phyloP scores from a whole-genome alignment of 2,797 vertebrate genomes.

The Petrocephalus sullivani region DNA sequence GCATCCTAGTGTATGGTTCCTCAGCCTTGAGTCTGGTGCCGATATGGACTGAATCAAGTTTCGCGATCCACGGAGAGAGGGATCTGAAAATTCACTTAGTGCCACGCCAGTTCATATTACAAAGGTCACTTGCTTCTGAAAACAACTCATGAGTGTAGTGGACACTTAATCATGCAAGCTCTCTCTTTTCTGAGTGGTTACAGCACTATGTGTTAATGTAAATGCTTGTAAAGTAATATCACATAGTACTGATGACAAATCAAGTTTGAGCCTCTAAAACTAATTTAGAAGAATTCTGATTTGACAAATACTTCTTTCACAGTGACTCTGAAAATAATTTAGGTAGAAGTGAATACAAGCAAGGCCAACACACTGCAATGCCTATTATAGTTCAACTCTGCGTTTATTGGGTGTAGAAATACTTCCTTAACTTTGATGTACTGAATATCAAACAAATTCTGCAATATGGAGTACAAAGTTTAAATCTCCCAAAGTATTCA shows the following conservation, averaged over 20 bases:
- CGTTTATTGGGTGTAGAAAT: not conserved
- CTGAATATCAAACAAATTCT: not conserved
- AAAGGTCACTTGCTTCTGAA: not conserved
- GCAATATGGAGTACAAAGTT: slow-evolving; percentile 2
- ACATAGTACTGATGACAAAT: too few relatives aligned
- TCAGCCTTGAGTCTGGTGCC: not conserved
- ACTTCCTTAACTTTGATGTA: not conserved
- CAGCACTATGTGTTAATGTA: too few relatives aligned
- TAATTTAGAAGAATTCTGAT: not conserved
- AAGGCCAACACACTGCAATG: not conserved
- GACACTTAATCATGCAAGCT: not conserved
- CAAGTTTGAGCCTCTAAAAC: not conserved
- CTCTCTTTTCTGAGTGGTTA: not conserved
- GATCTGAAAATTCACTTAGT: not conserved
- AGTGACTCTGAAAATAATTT: not conserved
- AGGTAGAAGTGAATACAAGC: not conserved
- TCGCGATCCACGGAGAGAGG: not conserved
- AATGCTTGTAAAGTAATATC: too few relatives aligned
- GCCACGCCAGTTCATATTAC: not conserved
- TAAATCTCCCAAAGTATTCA: not conserved
- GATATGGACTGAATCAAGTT: not conserved
- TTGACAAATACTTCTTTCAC: not conserved
- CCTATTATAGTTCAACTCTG: not conserved
- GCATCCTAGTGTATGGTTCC: not conserved
- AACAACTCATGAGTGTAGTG: not conserved